A percentile compares a stretch with the other conserved stretches of the same genome.
Evolutionary conservation across 2,888 invertebrate genomes (phyloP).

Genomic region (Willowsia nigromaculata): DNA sequence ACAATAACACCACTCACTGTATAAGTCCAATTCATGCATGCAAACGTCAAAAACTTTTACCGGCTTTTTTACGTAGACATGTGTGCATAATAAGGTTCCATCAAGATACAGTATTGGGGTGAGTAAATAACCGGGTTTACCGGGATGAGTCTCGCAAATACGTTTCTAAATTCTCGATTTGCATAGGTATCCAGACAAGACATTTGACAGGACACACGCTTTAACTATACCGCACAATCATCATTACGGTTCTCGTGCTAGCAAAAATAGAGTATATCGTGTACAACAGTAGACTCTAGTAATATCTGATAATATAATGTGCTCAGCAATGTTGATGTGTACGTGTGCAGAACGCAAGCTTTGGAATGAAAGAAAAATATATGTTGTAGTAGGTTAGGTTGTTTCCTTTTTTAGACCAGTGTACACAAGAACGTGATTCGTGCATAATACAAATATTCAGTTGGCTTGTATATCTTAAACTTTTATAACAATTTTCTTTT

Average conservation of each 20-base stretch:
- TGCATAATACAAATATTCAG: neutral
- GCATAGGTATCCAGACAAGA: too few relatives aligned
- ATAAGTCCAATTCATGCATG: constrained; percentile 1
- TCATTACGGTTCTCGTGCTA: too few relatives aligned
- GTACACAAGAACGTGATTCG: neutral
- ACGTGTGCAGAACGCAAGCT: neutral
- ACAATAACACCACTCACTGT: neutral
- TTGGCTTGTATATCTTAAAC: neutral
- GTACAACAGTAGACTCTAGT: too few relatives aligned
- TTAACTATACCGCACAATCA: too few relatives aligned
- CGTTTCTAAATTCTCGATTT: too few relatives aligned
- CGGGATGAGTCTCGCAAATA: neutral
- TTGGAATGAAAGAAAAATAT: neutral
- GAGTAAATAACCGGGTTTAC: neutral
- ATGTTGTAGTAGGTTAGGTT: constrained; percentile 21
- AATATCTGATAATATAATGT: too few relatives aligned
- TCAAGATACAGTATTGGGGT: too few relatives aligned
- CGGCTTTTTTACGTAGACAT: constrained; percentile 36
- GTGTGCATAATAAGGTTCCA: too few relatives aligned
- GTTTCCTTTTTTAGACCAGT: neutral
- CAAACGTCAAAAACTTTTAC: constrained; percentile 49
- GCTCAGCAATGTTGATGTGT: constrained; percentile 7
- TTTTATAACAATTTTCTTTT: neutral
- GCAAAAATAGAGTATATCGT: too few relatives aligned
- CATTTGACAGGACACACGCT: too few relatives aligned